Conservation (phyloP, 1,140 invertebrate genomes). For the Amyelois transitella region DNA sequence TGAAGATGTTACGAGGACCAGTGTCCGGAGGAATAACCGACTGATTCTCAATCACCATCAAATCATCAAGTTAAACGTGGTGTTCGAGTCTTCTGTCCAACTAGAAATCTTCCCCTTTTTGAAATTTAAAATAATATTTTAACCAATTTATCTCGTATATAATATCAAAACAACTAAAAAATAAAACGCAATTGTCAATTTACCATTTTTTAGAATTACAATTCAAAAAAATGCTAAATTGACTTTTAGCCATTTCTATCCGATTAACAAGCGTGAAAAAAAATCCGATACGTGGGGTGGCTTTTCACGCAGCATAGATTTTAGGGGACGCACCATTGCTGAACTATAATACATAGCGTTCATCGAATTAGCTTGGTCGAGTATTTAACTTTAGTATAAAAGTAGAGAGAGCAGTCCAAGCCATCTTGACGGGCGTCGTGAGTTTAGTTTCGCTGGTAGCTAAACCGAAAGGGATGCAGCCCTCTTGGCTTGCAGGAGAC, state of each 20-base stretch:
- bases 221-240: not conserved
- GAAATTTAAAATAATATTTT: too few species aligned
- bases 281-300: not conserved
- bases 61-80: too few species aligned
- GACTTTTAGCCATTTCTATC: not conserved
- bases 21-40: too few species aligned
- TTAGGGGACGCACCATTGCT: not conserved
- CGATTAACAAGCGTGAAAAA: not conserved
- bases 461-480: not conserved
- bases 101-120: too few species aligned
- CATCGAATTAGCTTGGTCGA: not conserved
- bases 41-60: too few species aligned
- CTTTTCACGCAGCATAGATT: not conserved
- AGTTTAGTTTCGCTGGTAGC: not conserved
- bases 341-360: not conserved
- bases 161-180: not conserved
- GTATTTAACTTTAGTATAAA: not conserved
- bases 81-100: too few species aligned
- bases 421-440: not conserved
- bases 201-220: not conserved
- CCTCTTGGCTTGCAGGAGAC: not conserved
- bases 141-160: too few species aligned
- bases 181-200: not conserved
- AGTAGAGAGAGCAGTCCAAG: not conserved
- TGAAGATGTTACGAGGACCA: too few species aligned